These are phyloP conservation scores for Ictalurus punctatus DNA, from an alignment of 2,113 vertebrate genomes.

Conservation along the genomic window DNA sequence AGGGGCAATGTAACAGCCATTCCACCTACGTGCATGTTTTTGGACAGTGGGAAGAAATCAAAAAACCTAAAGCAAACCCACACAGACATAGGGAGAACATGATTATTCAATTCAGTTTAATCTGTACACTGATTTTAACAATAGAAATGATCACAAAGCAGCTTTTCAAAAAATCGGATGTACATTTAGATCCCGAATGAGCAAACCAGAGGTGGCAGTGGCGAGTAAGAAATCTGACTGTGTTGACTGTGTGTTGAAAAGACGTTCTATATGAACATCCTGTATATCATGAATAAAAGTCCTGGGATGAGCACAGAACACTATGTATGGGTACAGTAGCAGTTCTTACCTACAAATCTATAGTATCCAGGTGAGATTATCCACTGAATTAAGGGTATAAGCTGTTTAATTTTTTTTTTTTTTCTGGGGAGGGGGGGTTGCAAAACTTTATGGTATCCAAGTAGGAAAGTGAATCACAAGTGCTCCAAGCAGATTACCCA, in stretches of 20 bases:
- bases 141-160: background rate
- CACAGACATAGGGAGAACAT: background rate
- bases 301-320: background rate
- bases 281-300: background rate
- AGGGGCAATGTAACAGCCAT: background rate
- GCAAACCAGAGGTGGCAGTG: background rate
- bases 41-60: background rate
- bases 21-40: background rate
- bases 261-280: background rate
- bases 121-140: background rate
- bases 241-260: background rate
- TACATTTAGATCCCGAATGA: background rate
- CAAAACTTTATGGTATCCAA: background rate
- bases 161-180: background rate
- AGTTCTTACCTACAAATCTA: background rate
- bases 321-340: background rate
- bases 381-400: background rate
- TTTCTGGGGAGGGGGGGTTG: background rate
- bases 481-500: slow-evolving; percentile 8
- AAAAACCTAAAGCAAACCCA: background rate
- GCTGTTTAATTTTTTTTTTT: background rate
- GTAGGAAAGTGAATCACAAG: background rate
- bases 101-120: background rate
- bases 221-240: background rate
- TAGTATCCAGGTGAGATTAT: background rate